Evolutionary conservation across 92 coral and sea anemone genomes (phyloP).

Genomic region (Epizoanthus illoricatus): DNA sequence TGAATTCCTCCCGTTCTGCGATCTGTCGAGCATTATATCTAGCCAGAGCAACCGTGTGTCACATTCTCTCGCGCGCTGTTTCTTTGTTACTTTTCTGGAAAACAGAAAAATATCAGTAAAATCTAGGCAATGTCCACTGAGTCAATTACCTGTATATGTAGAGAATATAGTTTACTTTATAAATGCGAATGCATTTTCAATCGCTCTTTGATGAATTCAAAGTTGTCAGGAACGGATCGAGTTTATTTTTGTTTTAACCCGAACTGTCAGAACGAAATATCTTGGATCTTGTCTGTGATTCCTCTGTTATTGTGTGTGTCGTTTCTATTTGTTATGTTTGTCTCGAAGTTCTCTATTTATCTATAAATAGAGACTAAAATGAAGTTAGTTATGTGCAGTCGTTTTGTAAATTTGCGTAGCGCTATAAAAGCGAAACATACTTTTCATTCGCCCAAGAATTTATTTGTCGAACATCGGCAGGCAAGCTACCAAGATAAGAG

Average conservation of each 20-base stretch:
- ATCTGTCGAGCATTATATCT: too few relatives aligned
- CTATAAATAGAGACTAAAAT: not conserved
- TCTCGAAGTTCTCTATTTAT: constrained; percentile 5
- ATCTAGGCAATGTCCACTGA: too few relatives aligned
- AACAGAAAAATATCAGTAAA: too few relatives aligned
- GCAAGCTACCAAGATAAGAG: too few relatives aligned
- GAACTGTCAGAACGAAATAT: not conserved
- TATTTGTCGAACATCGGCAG: too few relatives aligned
- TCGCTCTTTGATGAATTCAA: not conserved
- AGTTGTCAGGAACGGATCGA: not conserved
- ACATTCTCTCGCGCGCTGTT: not conserved
- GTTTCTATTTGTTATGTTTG: not conserved
- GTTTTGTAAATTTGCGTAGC: not conserved
- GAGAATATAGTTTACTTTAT: not conserved
- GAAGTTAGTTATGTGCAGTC: not conserved
- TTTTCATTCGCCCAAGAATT: not conserved
- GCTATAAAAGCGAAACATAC: not conserved
- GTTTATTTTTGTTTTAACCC: not conserved
- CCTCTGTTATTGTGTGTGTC: not conserved
- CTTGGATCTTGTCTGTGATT: not conserved
- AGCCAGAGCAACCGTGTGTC: not conserved
- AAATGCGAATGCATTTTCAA: not conserved
- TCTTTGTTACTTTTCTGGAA: too few relatives aligned
- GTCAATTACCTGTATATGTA: not conserved
- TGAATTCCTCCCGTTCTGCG: too few relatives aligned